phyloP scores from a whole-genome alignment of 2,113 vertebrate genomes.

The Panthera leo region DNA sequence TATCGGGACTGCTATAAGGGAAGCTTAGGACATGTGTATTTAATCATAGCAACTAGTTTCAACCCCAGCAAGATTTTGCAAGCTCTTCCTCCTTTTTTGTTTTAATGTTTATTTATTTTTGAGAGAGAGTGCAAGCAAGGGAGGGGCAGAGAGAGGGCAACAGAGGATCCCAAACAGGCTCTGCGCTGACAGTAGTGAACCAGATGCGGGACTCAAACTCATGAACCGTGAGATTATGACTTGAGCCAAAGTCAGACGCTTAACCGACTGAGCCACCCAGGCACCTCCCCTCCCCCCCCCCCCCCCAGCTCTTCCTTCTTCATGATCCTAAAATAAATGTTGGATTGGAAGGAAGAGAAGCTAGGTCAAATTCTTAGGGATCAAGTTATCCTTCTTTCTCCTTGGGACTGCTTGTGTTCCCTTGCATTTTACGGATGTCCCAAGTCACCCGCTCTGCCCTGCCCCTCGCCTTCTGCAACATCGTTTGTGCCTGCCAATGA shows the following conservation, averaged over 20 bases:
- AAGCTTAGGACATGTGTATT: background rate
- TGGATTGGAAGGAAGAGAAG: conserved; percentile 55
- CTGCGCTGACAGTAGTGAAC: too few relatives aligned
- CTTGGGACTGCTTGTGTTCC: background rate
- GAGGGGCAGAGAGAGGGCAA: too few relatives aligned
- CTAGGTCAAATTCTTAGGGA: background rate
- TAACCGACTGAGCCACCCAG: too few relatives aligned
- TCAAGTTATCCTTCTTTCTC: background rate
- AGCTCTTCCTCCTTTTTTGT: background rate
- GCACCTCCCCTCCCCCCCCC: too few relatives aligned
- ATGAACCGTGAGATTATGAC: too few relatives aligned
- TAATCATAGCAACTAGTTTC: conserved; percentile 17
- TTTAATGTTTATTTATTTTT: too few relatives aligned
- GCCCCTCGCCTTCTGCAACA: background rate
- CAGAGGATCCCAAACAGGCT: too few relatives aligned
- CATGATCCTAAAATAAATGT: conserved; percentile 54
- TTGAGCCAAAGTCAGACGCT: too few relatives aligned
- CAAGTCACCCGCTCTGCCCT: background rate
- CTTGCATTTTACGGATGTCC: background rate
- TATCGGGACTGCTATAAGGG: background rate
- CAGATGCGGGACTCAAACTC: too few relatives aligned
- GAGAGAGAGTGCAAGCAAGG: too few relatives aligned
- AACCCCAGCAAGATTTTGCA: conserved; percentile 37
- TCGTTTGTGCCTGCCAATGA: background rate
- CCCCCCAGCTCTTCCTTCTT: background rate